Evolutionary conservation across 2,888 invertebrate genomes (phyloP), one percentile per base, ranked within the genome.

Genomic region (Polydrusus tereticollis): DNA sequence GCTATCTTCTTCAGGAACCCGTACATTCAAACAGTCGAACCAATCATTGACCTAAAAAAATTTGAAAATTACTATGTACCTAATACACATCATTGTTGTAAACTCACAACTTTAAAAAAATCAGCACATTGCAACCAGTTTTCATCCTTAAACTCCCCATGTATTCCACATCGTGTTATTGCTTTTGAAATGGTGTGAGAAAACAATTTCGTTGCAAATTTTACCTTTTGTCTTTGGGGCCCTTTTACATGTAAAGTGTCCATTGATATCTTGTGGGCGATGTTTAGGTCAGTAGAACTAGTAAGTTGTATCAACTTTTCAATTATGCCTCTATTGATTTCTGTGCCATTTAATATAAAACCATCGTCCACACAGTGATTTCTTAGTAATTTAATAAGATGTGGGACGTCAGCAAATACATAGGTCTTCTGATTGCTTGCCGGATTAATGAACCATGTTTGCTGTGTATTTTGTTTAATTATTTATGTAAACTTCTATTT

Each of bases 321-420:
- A 12, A 66, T 29, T 14, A 20, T 41, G 2, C 5, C 29, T 12
- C 2, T 47, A 33, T n/a, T 47, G 29, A 63, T 63, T 14, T 29
- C 33, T 47, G 75, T 70, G 12, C 66, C 59, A 69, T 77, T 62
- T 23, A 77, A 14, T 33, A 63, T 63, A 58, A 75, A 77, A 21
- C 76, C 76, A 29, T 66, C 4, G 67, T 78, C 76, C 8, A 77
- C n/a, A 64, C 76, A 77, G 74, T 79, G 72, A 69, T 78, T 78
- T 18, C 77, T 60, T 12, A 76, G 20, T 21, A 78, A 43, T 72
- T 78, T 76, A 14, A 78, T 59, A 16, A 78, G 62, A 71, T 78
- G 76, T 4, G 77, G 75, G n/a, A 74, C 74, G 65, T 78, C 76
- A 21, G 73, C 77, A 75, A 76, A 78, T 20, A 73, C 77, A 70